Conservation (phyloP, 2,113 vertebrate species). For the Pseudonaja textilis region DNA sequence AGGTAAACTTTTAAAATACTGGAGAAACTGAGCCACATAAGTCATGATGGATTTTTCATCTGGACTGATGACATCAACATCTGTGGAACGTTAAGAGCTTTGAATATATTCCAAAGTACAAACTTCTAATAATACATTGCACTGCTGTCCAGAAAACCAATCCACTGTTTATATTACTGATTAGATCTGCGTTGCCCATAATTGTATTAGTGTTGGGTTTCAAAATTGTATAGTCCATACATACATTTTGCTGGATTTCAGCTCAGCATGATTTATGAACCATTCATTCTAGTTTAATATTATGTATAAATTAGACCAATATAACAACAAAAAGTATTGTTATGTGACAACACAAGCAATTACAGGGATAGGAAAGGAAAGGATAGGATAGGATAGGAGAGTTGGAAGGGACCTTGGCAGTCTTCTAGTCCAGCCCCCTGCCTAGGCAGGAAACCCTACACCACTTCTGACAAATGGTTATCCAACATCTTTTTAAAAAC, state of each 20-base stretch:
- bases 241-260: neutral
- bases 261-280: neutral
- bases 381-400: too few species aligned
- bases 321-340: neutral
- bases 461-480: too few species aligned
- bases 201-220: neutral
- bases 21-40: slow-evolving; percentile 94
- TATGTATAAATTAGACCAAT: neutral
- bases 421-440: too few species aligned
- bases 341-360: neutral
- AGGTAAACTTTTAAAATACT: slow-evolving; percentile 81
- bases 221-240: neutral
- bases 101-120: slow-evolving; percentile 47
- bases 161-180: slow-evolving; percentile 15
- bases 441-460: too few species aligned
- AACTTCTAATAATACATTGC: slow-evolving; percentile 39
- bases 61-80: slow-evolving; percentile 86
- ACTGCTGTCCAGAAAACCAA: slow-evolving; percentile 46
- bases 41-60: slow-evolving; percentile 99
- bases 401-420: too few species aligned
- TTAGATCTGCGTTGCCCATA: too few species aligned
- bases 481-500: too few species aligned
- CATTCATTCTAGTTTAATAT: neutral
- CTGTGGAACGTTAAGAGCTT: slow-evolving; percentile 66
- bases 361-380: neutral